Conservation (phyloP, 2,113 vertebrate genomes). For the Colius striatus region DNA sequence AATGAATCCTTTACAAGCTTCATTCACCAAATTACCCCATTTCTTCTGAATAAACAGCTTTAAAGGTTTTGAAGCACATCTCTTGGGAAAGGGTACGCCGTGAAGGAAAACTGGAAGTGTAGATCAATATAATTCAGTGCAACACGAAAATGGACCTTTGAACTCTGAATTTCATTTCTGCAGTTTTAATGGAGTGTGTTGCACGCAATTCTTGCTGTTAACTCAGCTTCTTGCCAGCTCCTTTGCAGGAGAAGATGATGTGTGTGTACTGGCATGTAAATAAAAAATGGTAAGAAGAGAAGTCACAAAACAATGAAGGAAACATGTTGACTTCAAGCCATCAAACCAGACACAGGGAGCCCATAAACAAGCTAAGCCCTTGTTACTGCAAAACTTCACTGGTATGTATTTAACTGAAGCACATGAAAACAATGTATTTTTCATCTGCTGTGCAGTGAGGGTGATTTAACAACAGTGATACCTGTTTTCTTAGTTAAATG, state of each 20-base stretch:
- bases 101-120: background rate
- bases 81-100: background rate
- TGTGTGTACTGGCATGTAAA: fast-evolving
- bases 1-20: background rate
- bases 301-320: background rate
- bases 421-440: background rate
- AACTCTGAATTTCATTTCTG: background rate
- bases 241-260: background rate
- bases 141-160: background rate
- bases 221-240: background rate
- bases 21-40: background rate
- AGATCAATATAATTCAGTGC: background rate
- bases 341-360: background rate
- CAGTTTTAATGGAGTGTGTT: background rate
- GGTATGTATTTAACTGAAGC: background rate
- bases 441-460: background rate
- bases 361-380: background rate
- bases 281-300: background rate
- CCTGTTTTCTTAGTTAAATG: background rate
- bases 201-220: background rate
- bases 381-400: background rate
- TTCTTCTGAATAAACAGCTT: background rate
- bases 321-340: background rate
- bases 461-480: fast-evolving
- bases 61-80: background rate